Base-by-base conservation (phyloP, 2,888 invertebrate genomes). In the Carterocephalus palaemon region DNA sequence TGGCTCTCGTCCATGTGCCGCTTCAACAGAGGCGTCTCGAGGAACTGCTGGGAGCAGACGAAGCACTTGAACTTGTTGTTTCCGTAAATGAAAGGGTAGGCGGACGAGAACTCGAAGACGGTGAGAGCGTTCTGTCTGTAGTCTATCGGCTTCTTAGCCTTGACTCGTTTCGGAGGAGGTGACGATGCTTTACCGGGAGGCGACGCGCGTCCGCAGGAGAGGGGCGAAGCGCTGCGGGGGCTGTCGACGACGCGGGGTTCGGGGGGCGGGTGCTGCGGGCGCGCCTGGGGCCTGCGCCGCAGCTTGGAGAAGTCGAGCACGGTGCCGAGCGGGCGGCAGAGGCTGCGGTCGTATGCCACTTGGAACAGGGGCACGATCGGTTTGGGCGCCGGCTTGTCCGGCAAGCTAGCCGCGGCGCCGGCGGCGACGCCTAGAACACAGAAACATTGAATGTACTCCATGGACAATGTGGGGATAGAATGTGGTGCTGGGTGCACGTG, bases 51-150 rank as follows among this genome's bases (percentile, higher is more conserved):
- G 0, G 82, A 70, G 48, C 86, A 86, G 2, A 86, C 64, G 51
- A 85, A 84, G 48, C 86, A 86, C 64, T 84, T 84, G 41, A 83
- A 84, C 32, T 81, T 84, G 47, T 85, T 85, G 49, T 81, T 84
- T 0, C 84, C 78, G 36, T 83, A 85, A 16, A 85, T 59, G 36
- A 86, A 86, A 0, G 86, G 86, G 46, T 85, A 85, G 0, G 78
- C 82, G 0, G 81, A 78, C 9, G 85, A 79, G 47, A 71, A 76
- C 56, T 86, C 86, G 40, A 86, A 85, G 1, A 85, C 63, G 0
- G 73, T 70, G 10, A 86, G 48, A 1, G 77, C 82, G 37, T 86
- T 85, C 48, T 79, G 84, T 31, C 77, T 64, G 1, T 70, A 60
- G 48, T 81, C 80, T 0, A 71, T 59, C 17, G 57, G 60, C 29